Base-by-base conservation (phyloP, 2,888 invertebrate species). In the Pemphredon lugubris region DNA sequence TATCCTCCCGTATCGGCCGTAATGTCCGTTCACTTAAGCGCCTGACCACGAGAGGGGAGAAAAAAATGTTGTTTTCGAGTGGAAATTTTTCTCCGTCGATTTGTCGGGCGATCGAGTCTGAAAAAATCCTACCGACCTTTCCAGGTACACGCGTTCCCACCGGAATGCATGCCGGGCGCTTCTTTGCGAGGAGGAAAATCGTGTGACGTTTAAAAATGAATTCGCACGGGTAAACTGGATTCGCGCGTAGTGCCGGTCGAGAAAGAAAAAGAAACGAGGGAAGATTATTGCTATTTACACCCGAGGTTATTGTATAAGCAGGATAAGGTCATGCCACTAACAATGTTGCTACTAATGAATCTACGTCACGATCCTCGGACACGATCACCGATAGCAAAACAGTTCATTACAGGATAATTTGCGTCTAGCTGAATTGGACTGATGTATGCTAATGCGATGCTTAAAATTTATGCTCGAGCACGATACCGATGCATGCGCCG, bases 31-130 rank as follows among this genome's bases (percentile, higher is more conserved):
- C 42, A 39, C 50, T 39, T 26, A 63, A 23, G 34, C n/a, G 20
- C 6, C 26, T 2, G 30, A 2, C 37, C 7, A n/a, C 11, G 21
- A 6, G 1, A 16, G 16, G 1, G 13, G 5, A 13, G 23, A 21
- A 14, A 18, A 9, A n/a, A 45, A 55, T 6, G n/a, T 58, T 58
- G 48, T 39, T 58, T 1, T 37, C 42, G 16, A 61, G 16, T 32
- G 55, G 39, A 47, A 37, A 54, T 57, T 61, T 58, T 71, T 71
- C 34, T 32, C 20, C 23, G 18, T 14, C 6, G 1, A 9, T 5
- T 3, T 1, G 16, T 40, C 16, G 40, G 16, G 16, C 9, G 0
- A 2, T 5, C 2, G 5, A 1, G 5, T 40, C 16, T 5, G 16
- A 16, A 18, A 40, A n/a, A 40, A 40, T 5, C 11, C 1, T n/a